Conservation (phyloP, 2,113 vertebrate genomes). For the Sorex fumeus region DNA sequence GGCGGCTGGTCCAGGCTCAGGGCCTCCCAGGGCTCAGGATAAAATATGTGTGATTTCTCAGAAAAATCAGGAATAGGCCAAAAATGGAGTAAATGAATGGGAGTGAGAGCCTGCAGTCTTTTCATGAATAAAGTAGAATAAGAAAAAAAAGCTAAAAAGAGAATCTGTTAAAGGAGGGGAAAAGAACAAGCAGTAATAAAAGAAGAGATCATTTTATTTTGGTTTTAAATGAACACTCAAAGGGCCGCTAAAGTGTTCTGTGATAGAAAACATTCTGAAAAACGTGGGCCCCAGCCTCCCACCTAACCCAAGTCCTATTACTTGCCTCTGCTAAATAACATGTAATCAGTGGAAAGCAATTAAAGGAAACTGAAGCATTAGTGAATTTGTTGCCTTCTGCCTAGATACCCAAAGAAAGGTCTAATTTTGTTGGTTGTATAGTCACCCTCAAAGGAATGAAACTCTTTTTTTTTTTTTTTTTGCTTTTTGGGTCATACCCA, state of each 20-base stretch:
- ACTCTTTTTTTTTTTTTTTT: too few relatives aligned
- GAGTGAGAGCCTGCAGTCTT: not conserved
- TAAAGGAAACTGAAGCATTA: not conserved
- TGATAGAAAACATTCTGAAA: slow-evolving; percentile 47
- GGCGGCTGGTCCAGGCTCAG: not conserved
- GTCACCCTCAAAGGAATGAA: not conserved
- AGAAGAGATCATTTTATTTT: slow-evolving; percentile 33
- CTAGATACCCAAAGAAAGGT: not conserved
- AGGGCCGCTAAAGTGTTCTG: slow-evolving; percentile 40
- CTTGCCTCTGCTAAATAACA: not conserved
- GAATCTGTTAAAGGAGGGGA: not conserved
- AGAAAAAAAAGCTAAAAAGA: not conserved
- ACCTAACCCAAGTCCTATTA: not conserved
- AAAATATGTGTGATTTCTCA: not conserved
- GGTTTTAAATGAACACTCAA: not conserved
- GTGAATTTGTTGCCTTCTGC: not conserved
- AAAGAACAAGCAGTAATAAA: not conserved
- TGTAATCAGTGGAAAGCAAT: not conserved
- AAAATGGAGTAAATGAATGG: not conserved
- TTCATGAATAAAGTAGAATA: not conserved
- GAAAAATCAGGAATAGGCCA: slow-evolving; percentile 6
- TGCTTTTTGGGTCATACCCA: too few relatives aligned
- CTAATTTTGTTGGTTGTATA: not conserved
- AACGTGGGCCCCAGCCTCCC: not conserved
- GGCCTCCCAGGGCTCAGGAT: not conserved